Percentiles rank a stretch among this genome's conserved stretches.
phyloP scores from a whole-genome alignment of 2,113 vertebrate genomes.

The Percopsis transmontana region DNA sequence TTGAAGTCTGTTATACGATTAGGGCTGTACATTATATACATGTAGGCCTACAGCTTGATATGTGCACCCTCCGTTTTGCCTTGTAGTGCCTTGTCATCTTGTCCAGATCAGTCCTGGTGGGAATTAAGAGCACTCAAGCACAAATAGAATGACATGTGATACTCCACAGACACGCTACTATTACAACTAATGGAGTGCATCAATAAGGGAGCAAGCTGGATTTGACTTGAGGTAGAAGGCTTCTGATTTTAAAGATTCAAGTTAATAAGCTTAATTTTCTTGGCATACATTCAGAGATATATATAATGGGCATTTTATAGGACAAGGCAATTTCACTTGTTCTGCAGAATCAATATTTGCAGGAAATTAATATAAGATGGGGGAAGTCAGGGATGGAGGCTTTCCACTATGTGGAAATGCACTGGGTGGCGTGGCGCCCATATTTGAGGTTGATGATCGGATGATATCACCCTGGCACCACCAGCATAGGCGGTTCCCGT shows the following conservation, averaged over 20 bases:
- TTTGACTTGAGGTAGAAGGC: constrained; percentile 21
- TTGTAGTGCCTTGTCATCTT: constrained; percentile 23
- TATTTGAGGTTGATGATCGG: constrained; percentile 68
- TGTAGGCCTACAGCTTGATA: neutral
- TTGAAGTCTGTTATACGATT: neutral
- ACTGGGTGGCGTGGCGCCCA: constrained; percentile 71
- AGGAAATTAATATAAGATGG: constrained; percentile 43
- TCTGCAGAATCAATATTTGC: constrained; percentile 65
- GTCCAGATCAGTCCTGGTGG: constrained; percentile 52
- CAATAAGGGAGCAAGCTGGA: constrained; percentile 44
- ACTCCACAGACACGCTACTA: constrained; percentile 55
- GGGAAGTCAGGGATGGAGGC: constrained; percentile 48
- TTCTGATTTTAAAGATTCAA: constrained; percentile 35
- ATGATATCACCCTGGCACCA: constrained; percentile 73
- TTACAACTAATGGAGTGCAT: constrained; percentile 62
- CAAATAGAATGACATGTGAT: constrained; percentile 60
- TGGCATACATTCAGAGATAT: constrained; percentile 35
- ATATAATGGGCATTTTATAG: constrained; percentile 63
- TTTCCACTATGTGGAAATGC: constrained; percentile 74
- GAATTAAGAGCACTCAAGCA: constrained; percentile 60
- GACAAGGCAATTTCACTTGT: constrained; percentile 66
- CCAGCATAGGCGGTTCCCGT: constrained; percentile 57
- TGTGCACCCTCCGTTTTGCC: constrained; percentile 4
- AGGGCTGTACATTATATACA: neutral
- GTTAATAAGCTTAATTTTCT: constrained; percentile 56